Evolutionary conservation across 2,888 invertebrate species (phyloP).

Genomic region (Pycnomerus fuliginosus): DNA sequence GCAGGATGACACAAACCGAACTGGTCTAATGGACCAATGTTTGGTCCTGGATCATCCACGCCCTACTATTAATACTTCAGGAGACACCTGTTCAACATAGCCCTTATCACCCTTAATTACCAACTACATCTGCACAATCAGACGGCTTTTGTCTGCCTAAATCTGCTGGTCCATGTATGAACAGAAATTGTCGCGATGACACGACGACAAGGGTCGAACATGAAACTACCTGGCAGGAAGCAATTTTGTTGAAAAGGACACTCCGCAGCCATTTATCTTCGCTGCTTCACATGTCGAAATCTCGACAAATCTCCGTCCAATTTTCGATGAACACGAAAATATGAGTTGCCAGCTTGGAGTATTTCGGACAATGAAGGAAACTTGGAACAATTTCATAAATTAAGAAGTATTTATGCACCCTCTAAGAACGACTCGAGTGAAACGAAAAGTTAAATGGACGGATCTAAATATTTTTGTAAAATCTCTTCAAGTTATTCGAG

Average conservation of each 20-base stretch:
- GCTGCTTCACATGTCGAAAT: conserved; percentile 10
- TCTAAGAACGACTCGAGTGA: conserved; percentile 18
- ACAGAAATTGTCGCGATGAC: conserved; percentile 8
- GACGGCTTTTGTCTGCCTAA: conserved; percentile 17
- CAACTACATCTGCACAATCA: conserved; percentile 23
- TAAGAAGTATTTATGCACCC: conserved; percentile 21
- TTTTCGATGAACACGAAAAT: too few species aligned
- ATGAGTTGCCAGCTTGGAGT: too few species aligned
- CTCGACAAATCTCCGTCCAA: conserved; percentile 12
- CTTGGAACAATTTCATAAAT: not conserved
- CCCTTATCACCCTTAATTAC: conserved; percentile 29
- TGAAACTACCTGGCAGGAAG: conserved; percentile 10
- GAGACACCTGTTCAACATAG: conserved; percentile 29
- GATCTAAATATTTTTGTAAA: conserved; percentile 30
- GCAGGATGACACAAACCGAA: conserved; percentile 7
- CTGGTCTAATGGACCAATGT: conserved; percentile 17
- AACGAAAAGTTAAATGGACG: conserved; percentile 24
- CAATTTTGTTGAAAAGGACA: conserved; percentile 13
- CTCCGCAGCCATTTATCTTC: conserved; percentile 21
- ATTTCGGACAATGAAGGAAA: too few species aligned
- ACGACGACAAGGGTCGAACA: conserved; percentile 21
- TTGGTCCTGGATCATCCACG: conserved; percentile 24
- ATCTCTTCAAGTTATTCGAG: conserved; percentile 38
- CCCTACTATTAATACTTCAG: conserved; percentile 29
- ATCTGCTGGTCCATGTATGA: not conserved